Conservation (phyloP, 30 jellyfish, hydroid and myxozoan species). For the Clytia hemisphaerica region DNA sequence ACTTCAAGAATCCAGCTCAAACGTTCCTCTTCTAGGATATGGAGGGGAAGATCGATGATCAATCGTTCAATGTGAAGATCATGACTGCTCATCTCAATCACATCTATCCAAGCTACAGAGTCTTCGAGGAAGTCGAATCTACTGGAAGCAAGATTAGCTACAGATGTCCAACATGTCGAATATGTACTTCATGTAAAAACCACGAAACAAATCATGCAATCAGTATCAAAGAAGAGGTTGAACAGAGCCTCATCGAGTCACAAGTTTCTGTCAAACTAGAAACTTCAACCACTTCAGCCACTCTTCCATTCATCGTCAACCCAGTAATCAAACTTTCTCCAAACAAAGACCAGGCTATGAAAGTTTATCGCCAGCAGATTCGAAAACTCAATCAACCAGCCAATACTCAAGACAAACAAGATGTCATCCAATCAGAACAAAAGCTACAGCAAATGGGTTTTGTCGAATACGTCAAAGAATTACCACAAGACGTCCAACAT, state of each 20-base stretch:
- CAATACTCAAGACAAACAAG: no score
- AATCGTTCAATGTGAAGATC: no score
- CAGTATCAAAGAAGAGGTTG: conserved; percentile 5
- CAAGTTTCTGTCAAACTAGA: background rate
- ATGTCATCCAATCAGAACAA: no score
- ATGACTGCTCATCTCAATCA: background rate
- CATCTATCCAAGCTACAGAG: no score
- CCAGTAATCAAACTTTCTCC: background rate
- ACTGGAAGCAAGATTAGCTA: background rate
- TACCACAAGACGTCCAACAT: no score
- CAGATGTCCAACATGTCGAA: background rate
- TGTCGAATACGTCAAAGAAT: no score
- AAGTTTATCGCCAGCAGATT: background rate
- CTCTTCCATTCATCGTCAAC: background rate
- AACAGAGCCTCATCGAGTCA: background rate
- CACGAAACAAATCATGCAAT: background rate
- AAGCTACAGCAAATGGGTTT: background rate
- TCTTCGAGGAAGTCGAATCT: background rate
- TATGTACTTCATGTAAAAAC: no score
- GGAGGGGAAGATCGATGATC: no score
- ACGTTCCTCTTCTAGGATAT: background rate
- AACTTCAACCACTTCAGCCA: background rate
- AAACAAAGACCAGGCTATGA: conserved; percentile 13
- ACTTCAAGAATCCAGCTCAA: background rate
- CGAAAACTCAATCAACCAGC: background rate